A percentile compares a stretch with the other conserved stretches of the same genome.
Evolutionary conservation across 2,113 vertebrate species (phyloP).

Genomic region (Orycteropus afer): DNA sequence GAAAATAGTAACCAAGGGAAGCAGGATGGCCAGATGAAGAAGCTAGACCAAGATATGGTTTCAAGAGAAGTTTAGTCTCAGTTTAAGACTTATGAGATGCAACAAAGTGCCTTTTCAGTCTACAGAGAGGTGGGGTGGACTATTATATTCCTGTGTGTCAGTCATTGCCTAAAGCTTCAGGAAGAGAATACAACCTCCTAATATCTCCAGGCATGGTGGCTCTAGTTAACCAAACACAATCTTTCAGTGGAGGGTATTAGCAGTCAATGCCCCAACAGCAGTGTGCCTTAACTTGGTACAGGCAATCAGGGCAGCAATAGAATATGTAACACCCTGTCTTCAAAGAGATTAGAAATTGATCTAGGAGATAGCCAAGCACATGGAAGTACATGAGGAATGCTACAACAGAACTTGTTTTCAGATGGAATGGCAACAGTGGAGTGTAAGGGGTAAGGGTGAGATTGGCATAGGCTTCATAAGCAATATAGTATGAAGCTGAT

Average conservation of each 20-base stretch:
- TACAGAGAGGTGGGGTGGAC: neutral
- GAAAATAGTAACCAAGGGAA: neutral
- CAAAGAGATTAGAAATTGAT: conserved; percentile 25
- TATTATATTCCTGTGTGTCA: neutral
- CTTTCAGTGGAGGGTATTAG: neutral
- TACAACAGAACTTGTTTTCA: neutral
- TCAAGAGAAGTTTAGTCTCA: conserved; percentile 37
- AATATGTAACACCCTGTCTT: neutral
- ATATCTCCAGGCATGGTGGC: neutral
- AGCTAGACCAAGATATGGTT: neutral
- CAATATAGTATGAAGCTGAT: neutral
- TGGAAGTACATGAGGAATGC: neutral
- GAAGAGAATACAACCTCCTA: neutral
- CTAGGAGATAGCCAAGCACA: neutral
- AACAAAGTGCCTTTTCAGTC: neutral
- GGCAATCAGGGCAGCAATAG: neutral
- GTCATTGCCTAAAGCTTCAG: neutral
- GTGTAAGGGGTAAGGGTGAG: neutral
- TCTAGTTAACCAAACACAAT: neutral
- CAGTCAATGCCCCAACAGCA: neutral
- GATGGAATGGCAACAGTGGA: neutral
- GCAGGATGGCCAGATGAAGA: neutral
- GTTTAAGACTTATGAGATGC: neutral
- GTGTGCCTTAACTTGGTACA: neutral
- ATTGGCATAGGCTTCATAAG: neutral